Percentiles rank a stretch among this genome's conserved stretches.
Conservation (phyloP, 2,888 invertebrate genomes). For the Hipparchia semele region DNA sequence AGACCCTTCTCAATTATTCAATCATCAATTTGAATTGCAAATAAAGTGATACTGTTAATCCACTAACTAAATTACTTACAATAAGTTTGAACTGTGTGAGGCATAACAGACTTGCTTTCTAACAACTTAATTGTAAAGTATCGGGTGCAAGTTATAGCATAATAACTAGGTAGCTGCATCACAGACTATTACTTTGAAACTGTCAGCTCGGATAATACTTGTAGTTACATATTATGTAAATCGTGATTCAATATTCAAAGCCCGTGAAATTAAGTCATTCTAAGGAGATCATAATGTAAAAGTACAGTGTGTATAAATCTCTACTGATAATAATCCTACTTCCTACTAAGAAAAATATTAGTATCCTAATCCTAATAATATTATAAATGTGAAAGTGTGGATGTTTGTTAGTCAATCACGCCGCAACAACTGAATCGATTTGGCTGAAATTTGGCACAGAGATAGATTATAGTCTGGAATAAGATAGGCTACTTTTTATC, state of each 20-base stretch:
- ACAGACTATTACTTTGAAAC: constrained; percentile 1
- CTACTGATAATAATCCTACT: too few species aligned
- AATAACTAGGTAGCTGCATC: neutral
- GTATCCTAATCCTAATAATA: too few species aligned
- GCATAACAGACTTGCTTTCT: neutral
- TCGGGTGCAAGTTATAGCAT: constrained; percentile 14
- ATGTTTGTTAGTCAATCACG: too few species aligned
- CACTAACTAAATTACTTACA: neutral
- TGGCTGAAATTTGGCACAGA: too few species aligned
- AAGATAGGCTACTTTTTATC: too few species aligned
- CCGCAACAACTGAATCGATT: too few species aligned
- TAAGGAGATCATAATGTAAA: neutral
- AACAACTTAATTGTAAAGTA: neutral
- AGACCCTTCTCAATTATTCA: too few species aligned
- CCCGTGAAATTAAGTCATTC: constrained; percentile 1
- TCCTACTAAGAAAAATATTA: too few species aligned
- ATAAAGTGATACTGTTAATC: neutral
- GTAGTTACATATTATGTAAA: constrained; percentile 8
- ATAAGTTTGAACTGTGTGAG: neutral
- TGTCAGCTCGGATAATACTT: neutral
- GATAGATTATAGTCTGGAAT: too few species aligned
- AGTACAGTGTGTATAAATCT: neutral
- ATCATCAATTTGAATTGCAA: neutral
- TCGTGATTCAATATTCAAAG: constrained; percentile 1
- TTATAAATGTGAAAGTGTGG: too few species aligned